Conservation (phyloP, 92 coral and sea anemone genomes). For the Siderastrea siderea region DNA sequence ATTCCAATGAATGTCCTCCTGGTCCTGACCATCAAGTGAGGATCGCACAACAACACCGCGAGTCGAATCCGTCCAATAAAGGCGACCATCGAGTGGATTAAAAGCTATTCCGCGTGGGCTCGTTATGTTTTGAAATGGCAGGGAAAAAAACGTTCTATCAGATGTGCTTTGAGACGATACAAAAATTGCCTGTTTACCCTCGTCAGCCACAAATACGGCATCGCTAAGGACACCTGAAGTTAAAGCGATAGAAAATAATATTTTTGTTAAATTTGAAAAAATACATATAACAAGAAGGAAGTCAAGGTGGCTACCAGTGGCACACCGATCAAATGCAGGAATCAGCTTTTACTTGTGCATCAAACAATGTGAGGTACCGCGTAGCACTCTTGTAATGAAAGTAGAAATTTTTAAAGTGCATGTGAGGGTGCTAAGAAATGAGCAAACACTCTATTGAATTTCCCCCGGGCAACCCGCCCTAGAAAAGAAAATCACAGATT, state of each 20-base stretch:
- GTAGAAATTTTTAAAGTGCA: too few species aligned
- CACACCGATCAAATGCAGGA: too few species aligned
- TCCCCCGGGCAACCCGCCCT: too few species aligned
- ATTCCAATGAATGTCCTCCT: conserved; percentile 47
- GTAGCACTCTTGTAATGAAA: too few species aligned
- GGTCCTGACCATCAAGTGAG: conserved; percentile 60
- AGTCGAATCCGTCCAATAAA: conserved; percentile 82
- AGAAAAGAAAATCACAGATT: too few species aligned
- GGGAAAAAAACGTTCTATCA: not conserved
- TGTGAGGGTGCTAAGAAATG: too few species aligned
- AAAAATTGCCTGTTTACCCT: not conserved
- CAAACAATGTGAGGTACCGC: too few species aligned
- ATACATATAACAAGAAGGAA: too few species aligned
- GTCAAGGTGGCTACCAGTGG: too few species aligned
- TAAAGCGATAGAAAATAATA: not conserved
- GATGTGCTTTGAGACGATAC: not conserved
- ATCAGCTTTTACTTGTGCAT: too few species aligned
- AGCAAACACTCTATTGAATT: too few species aligned
- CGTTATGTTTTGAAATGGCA: not conserved
- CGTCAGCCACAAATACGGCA: conserved; percentile 6
- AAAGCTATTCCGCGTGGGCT: conserved; percentile 69
- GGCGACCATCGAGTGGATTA: conserved; percentile 72
- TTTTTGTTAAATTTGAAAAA: too few species aligned
- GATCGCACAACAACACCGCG: conserved; percentile 64
- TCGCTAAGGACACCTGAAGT: conserved; percentile 5